Conservation (phyloP, 2,888 invertebrate species). For the Coelopa pilipes region DNA sequence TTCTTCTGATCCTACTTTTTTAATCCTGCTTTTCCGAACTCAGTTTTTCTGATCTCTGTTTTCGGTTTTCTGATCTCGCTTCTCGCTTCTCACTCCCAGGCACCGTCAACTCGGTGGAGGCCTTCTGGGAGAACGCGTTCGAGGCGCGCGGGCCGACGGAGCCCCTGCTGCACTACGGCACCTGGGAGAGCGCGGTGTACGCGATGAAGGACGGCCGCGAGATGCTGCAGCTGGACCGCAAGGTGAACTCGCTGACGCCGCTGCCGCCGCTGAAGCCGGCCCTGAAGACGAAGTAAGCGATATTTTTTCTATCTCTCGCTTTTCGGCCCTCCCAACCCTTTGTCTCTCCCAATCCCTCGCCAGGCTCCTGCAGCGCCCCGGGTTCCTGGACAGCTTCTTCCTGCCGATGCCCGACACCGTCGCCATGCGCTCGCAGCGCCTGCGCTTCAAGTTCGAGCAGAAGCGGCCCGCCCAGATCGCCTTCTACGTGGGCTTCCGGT, state of each 20-base stretch:
- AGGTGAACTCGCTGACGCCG: slow-evolving; percentile 32
- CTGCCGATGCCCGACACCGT: slow-evolving; percentile 68
- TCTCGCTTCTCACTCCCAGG: too few species aligned
- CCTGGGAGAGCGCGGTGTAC: slow-evolving; percentile 44
- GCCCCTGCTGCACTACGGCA: slow-evolving; percentile 41
- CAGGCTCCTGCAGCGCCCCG: too few species aligned
- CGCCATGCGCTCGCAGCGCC: slow-evolving; percentile 79
- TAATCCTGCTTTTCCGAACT: too few species aligned
- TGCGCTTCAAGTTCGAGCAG: slow-evolving; percentile 73
- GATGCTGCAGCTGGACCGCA: slow-evolving; percentile 27
- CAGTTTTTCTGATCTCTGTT: too few species aligned
- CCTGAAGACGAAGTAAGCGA: slow-evolving; percentile 39
- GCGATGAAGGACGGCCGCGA: slow-evolving; percentile 38
- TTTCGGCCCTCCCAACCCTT: too few species aligned
- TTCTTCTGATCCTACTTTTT: too few species aligned
- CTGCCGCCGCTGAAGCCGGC: slow-evolving; percentile 39
- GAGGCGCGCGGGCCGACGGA: slow-evolving; percentile 41
- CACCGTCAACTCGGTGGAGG: slow-evolving; percentile 46
- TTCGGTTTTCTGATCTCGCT: too few species aligned
- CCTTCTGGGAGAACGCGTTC: slow-evolving; percentile 40
- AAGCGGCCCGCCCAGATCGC: slow-evolving; percentile 79
- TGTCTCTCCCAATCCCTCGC: too few species aligned
- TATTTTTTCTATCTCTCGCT: too few species aligned
- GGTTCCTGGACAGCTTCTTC: background rate
- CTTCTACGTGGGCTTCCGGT: slow-evolving; percentile 73